These are phyloP conservation scores for Euura saliciscinereae DNA, from an alignment of 1,140 invertebrate species.

Conservation along the genomic window DNA sequence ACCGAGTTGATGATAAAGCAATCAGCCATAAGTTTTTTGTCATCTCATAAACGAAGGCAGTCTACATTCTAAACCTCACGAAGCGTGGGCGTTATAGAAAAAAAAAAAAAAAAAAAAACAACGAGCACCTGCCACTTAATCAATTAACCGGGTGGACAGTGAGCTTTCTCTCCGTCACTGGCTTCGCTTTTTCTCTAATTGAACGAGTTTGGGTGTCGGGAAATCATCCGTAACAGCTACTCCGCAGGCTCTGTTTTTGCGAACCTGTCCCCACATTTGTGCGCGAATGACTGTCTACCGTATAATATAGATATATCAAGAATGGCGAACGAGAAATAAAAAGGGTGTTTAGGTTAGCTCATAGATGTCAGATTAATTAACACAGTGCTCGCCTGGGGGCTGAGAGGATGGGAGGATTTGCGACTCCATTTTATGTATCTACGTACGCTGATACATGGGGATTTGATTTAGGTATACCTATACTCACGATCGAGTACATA, in stretches of 20 bases:
- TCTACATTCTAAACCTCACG: no score
- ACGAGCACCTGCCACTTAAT: not conserved
- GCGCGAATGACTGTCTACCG: not conserved
- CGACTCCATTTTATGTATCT: conserved; percentile 29
- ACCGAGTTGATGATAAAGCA: no score
- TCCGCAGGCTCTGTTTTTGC: not conserved
- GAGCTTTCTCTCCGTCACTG: not conserved
- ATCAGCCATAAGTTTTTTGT: no score
- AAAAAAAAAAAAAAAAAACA: no score
- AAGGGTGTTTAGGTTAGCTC: conserved; percentile 50
- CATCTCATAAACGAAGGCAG: no score
- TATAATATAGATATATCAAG: conserved; percentile 24
- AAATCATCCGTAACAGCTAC: not conserved
- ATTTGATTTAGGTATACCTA: conserved; percentile 3
- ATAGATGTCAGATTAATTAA: conserved; percentile 57
- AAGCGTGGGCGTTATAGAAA: no score
- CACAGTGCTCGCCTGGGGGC: conserved; percentile 51
- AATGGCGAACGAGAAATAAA: conserved; percentile 48
- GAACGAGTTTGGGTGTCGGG: conserved; percentile 1
- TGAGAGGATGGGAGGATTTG: conserved; percentile 40
- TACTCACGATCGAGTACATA: not conserved
- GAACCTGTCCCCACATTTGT: not conserved
- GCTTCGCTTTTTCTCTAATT: not conserved
- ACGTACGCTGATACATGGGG: not conserved
- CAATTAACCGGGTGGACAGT: not conserved